Base-by-base conservation (phyloP, 2,888 invertebrate species). In the Glaucopsyche alexis region DNA sequence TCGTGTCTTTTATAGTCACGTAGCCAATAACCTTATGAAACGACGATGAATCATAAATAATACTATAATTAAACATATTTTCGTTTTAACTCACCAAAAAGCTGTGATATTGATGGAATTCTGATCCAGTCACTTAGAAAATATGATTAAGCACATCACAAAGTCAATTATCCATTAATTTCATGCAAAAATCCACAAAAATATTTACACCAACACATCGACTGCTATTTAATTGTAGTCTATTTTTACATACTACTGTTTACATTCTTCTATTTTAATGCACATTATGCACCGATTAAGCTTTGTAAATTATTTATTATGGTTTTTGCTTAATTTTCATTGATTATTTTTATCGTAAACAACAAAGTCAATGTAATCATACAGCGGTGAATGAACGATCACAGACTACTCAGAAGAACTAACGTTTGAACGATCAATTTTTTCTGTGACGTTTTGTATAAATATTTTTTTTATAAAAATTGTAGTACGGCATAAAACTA, bases 311-410 rank as follows among this genome's bases (percentile, higher is more conserved):
- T 79, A 83, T 82, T 84, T 81, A 82, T 78, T 81, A 79, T 78
- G 82, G 85, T 82, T 85, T 85, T 87, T 86, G 87, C 84, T 87
- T 83, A 88, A 85, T 82, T 87, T 84, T 87, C 87, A 88, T 91
- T 90, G 89, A 89, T 89, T 90, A 88, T 89, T 85, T 88, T 87
- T 86, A 87, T 86, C 88, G 87, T 89, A 89, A 91, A 91, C 91
- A 89, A 86, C 90, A 89, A 91, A 91, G 91, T 91, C 90, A 91
- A 29, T 69, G 69, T 69, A 69, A 69, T 69, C 69, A 69, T 69
- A 89, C 90, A 88, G 91, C 91, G 91, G 92, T 93, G 92, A 91
- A 91, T 92, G 92, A 93, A 92, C 91, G 91, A 91, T 91, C 91
- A 83, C n/a, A n/a, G n/a, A n/a, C n/a, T n/a, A n/a, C n/a, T n/a